Base-by-base conservation (phyloP, 2,113 vertebrate genomes). In the Dermatemys mawii region DNA sequence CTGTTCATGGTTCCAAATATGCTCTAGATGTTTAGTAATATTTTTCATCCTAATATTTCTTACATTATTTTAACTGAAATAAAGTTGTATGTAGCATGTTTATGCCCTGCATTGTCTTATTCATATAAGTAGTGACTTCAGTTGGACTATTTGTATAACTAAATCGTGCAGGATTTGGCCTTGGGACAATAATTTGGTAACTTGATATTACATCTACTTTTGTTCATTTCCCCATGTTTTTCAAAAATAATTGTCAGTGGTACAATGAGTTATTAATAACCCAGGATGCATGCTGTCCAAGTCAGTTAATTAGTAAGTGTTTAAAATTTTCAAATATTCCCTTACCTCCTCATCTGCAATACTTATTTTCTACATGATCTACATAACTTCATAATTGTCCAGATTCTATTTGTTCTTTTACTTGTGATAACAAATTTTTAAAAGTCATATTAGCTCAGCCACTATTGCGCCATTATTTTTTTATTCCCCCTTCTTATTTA, bases 401-500 rank as follows among this genome's bases (percentile, higher is more conserved):
- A 78, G 24, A 10, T 6, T 79, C 50, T 35, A 85, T 90, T 91
- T 27, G 17, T 17, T 35, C 26, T 81, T 91, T 27, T 46, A 50
- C 79, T 81, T 48, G 35, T 89, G 79, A 79, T 75, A 90, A 87
- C 26, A 46, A 83, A 53, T 41, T 86, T 38, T 70, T 51, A 76
- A 4, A 2, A 6, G 60, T 48, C 89, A 86, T 63, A 54, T 17
- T 51, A 84, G 92, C 85, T 94, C 84, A 57, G 0, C 46, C 76
- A 24, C 53, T 83, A 4, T 70, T 32, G 13, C n/a, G 41, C 35
- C 89, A 78, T 78, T 92, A 93, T 87, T 57, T 83, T 85, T 91
- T 89, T 67, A 63, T n/a, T 19, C 60, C 83, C 76, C 84, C 53
- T 93, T 83, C 83, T 87, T 51, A 4, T 86, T 95, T 93, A 60